Conservation (phyloP, 2,797 vertebrate species). For the Sebastes steindachneri region DNA sequence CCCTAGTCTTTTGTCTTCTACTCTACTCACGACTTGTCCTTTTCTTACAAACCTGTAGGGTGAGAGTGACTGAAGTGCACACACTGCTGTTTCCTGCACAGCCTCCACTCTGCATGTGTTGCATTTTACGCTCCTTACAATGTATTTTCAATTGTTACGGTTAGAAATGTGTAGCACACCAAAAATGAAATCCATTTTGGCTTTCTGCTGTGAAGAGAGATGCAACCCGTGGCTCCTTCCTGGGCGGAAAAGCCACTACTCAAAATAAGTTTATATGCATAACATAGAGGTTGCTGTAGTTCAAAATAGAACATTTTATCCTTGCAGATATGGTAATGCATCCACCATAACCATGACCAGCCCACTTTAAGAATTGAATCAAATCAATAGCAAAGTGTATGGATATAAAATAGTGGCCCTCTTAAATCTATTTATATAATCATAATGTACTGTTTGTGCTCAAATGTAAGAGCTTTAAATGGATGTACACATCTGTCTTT, state of each 20-base stretch:
- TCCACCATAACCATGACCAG: neutral
- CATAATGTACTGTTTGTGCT: neutral
- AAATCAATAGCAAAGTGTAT: neutral
- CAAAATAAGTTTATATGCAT: neutral
- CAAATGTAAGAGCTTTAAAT: neutral
- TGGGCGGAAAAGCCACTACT: neutral
- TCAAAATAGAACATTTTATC: neutral
- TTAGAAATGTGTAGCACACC: neutral
- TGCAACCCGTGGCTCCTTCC: neutral
- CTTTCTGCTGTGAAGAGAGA: neutral
- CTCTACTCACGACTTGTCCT: neutral
- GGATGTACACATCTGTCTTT: neutral
- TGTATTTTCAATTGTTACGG: constrained; percentile 1
- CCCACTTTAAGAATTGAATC: neutral
- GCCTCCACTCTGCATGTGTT: neutral
- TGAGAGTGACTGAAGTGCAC: neutral
- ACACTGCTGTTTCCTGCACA: neutral
- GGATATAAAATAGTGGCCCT: neutral
- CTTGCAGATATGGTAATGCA: constrained; percentile 1
- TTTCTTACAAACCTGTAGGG: neutral
- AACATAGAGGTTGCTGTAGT: neutral
- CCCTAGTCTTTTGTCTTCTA: too few species aligned
- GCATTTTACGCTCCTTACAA: neutral
- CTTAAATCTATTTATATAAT: neutral
- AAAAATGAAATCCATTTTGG: neutral